Base-by-base conservation (phyloP, 2,797 vertebrate species). In the Sebastes ruberrimus region DNA sequence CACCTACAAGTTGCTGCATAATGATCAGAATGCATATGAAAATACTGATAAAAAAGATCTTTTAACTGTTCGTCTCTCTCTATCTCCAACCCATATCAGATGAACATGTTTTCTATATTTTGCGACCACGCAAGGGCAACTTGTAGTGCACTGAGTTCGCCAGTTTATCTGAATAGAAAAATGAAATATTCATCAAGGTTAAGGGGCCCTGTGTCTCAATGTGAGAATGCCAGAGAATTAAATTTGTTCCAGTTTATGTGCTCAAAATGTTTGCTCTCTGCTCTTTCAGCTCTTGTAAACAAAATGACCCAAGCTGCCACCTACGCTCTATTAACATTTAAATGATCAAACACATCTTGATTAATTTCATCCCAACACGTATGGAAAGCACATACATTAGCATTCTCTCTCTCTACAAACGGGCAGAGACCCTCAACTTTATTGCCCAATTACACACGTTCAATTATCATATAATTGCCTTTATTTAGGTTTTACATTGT, bases 131-230 rank as follows among this genome's bases (percentile, higher is more conserved):
- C 38, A 57, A 81, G 53, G 78, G 35, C 76, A 74, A 74, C 68
- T 71, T 78, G 68, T 86, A 65, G 22, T 68, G 74, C 53, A 72
- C 23, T 55, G 69, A 71, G 66, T 81, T 76, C 11, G 20, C 25
- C 42, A 57, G 69, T 81, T 66, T 64, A 88, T 87, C 67, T 81
- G 59, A 93, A 94, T 65, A 76, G 81, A 74, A 88, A 78, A 75
- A 87, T 93, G 33, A 86, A 95, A 93, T 92, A 94, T 94, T 93
- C 75, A 95, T 85, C 69, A 91, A 90, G 90, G 85, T 89, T 85
- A 88, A 86, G 64, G 28, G 66, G 59, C 70, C 49, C 13, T 10
- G 22, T 84, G 84, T 89, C 76, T 81, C 65, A 85, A 67, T 77
- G 80, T 74, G 74, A 86, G 46, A 85, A 88, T 74, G 75, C 71